Conservation (phyloP, 2,797 vertebrate genomes). For the Helarctos malayanus region DNA sequence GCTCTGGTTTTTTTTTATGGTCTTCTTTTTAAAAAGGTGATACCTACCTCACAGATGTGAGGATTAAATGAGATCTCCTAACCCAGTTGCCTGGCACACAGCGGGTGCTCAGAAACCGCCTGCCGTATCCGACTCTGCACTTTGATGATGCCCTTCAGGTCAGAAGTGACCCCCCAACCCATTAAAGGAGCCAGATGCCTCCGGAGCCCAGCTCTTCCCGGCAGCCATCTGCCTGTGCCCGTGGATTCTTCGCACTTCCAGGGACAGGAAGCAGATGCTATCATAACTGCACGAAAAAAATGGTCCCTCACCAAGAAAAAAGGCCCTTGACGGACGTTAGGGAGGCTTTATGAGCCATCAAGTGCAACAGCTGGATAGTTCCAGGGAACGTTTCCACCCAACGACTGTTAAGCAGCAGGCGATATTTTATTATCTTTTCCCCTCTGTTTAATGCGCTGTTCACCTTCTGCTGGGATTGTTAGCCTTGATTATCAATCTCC, state of each 20-base stretch:
- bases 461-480: slow-evolving; percentile 79
- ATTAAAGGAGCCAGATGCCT: slow-evolving; percentile 76
- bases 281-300: slow-evolving; percentile 80
- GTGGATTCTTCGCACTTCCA: slow-evolving; percentile 78
- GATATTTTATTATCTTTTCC: slow-evolving; percentile 75
- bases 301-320: slow-evolving; percentile 82
- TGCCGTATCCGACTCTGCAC: not conserved
- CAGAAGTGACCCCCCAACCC: slow-evolving; percentile 62
- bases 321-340: slow-evolving; percentile 85
- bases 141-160: slow-evolving; percentile 59
- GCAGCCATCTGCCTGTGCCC: slow-evolving; percentile 68
- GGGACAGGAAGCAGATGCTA: slow-evolving; percentile 88
- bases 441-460: slow-evolving; percentile 75
- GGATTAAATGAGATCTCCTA: not conserved
- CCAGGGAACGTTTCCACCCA: slow-evolving; percentile 66
- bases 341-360: slow-evolving; percentile 86
- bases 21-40: not conserved
- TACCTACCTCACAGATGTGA: not conserved
- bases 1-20: not conserved
- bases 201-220: slow-evolving; percentile 7
- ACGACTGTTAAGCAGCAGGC: slow-evolving; percentile 77
- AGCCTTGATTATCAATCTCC: slow-evolving; percentile 78
- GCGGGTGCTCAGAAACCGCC: not conserved
- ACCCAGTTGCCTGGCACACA: not conserved
- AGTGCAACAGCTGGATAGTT: slow-evolving; percentile 82